Base-by-base conservation (phyloP, 2,797 vertebrate genomes). In the Heteromormyrus szaboi region DNA sequence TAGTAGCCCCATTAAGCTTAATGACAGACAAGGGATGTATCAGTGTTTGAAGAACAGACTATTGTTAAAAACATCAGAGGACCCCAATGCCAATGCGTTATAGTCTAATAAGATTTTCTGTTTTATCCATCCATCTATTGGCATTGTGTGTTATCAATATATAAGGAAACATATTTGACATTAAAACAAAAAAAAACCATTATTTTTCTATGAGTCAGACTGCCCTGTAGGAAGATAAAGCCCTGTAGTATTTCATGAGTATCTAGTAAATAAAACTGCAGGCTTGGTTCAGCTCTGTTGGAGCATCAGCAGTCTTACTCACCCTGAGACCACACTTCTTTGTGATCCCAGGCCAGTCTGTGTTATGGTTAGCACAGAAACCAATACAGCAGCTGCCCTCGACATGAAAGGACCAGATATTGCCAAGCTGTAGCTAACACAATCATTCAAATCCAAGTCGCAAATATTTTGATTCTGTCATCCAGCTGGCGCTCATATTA, bases 401-500 rank as follows among this genome's bases (percentile, higher is more conserved):
- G 4, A 7, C 68, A 76, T 2, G 29, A 41, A 37, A 76, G 68
- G 37, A 19, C 37, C 33, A 8, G 33, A 44, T 44, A 79, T 41
- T 79, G 72, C 72, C 72, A 79, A 19, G 72, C 17, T 79, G 17
- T 5, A 44, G 17, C 37, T 79, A 79, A 76, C 72, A 79, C 72
- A 79, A n/a, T 79, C 37, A 79, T 79, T 79, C 37, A 44, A 79
- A 79, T 79, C 7, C 72, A 79, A 79, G 2, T 44, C 5, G 2
- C 72, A 79, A 79, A 79, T 79, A 79, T 79, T 79, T 79, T 79
- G 33, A 44, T 79, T 79, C 72, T 19, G 72, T 79, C 17, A 41
- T 44, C 72, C 72, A 79, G 37, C 14, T 79, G 72, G 72, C 37
- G 17, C 37, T n/a, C 33, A 37, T 79, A n/a, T 79, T 79, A 79